Conservation (phyloP, 2,113 vertebrate species). For the Odocoileus virginianus region DNA sequence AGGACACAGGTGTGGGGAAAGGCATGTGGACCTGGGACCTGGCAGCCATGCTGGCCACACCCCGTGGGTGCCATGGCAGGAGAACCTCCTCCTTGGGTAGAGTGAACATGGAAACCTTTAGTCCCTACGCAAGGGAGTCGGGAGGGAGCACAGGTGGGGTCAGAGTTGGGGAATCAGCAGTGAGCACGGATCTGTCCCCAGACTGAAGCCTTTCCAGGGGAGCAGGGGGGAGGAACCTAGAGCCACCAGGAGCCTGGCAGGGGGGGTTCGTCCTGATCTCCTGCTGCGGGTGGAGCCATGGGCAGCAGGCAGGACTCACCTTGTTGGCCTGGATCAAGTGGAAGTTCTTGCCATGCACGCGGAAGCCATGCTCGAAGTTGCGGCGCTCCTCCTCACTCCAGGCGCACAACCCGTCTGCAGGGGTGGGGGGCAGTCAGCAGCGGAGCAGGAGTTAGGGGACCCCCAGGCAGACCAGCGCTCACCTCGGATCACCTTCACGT, state of each 20-base stretch:
- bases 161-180: background rate
- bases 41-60: background rate
- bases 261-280: background rate
- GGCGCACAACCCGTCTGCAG: conserved; percentile 89
- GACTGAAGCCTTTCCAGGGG: background rate
- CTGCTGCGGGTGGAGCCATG: too few relatives aligned
- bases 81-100: background rate
- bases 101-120: background rate
- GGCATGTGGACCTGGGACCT: background rate
- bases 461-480: background rate
- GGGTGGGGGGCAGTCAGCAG: background rate
- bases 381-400: conserved; percentile 96
- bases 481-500: conserved; percentile 95
- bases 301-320: conserved; percentile 74
- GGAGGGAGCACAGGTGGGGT: background rate
- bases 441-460: background rate
- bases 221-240: background rate
- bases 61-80: background rate
- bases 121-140: background rate
- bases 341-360: conserved; percentile 97
- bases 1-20: background rate
- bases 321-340: conserved; percentile 98
- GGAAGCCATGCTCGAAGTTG: conserved; percentile 95
- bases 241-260: background rate
- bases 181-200: background rate